phyloP scores from a whole-genome alignment of 35 echinoderm and acorn worm genomes.

The Apostichopus japonicus region DNA sequence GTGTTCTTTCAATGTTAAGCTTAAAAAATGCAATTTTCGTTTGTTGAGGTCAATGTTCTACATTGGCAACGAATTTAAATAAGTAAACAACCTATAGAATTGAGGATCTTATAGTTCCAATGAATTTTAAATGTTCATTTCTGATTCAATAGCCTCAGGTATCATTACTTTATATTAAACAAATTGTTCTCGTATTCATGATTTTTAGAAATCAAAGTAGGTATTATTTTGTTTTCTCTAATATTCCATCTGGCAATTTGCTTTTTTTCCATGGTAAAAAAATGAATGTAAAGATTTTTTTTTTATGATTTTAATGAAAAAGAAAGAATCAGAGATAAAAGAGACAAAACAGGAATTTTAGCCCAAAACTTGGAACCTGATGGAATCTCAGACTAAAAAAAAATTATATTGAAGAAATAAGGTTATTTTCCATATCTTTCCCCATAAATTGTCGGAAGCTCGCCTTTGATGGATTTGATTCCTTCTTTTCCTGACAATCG shows the following conservation, averaged over 20 bases:
- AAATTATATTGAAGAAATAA: not conserved
- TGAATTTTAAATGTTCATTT: conserved; percentile 12
- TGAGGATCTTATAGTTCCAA: not conserved
- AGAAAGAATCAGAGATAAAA: not conserved
- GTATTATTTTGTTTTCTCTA: not conserved
- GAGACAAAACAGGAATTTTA: not conserved
- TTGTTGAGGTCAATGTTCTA: conserved; percentile 18
- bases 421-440: not conserved
- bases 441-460: not conserved
- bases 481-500: not conserved
- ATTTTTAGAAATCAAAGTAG: conserved; percentile 2
- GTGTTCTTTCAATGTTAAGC: not conserved
- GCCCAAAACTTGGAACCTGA: not conserved
- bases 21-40: conserved; percentile 6
- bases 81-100: not conserved
- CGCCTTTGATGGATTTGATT: not conserved
- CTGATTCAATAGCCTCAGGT: conserved; percentile 4
- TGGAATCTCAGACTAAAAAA: not conserved
- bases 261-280: not conserved
- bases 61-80: not conserved
- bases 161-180: conserved; percentile 17
- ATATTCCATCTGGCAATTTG: conserved; percentile 14
- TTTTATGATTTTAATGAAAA: not conserved
- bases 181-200: conserved; percentile 23
- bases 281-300: not conserved